Conservation (phyloP, 2,113 vertebrate genomes). For the Oreochromis tanganicae region DNA sequence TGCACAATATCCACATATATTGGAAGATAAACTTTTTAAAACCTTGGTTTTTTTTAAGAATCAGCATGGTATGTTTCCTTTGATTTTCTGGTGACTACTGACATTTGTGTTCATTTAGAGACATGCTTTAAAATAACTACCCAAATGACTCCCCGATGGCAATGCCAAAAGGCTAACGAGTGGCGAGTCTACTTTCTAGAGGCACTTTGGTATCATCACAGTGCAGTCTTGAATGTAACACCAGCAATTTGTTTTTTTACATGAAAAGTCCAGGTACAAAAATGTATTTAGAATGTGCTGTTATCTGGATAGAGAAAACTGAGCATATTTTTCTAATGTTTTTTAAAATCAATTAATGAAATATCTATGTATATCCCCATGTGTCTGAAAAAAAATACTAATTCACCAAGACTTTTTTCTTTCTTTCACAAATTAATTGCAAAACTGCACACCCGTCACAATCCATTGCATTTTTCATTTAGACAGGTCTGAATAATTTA, state of each 20-base stretch:
- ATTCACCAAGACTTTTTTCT: not conserved
- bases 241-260: not conserved
- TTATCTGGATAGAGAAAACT: not conserved
- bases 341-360: not conserved
- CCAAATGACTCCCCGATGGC: not conserved
- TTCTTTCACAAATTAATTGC: not conserved
- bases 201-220: not conserved
- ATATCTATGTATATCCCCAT: not conserved
- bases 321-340: not conserved
- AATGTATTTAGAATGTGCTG: not conserved
- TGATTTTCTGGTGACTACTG: not conserved
- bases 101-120: not conserved
- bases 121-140: not conserved
- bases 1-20: not conserved
- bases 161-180: not conserved
- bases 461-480: not conserved
- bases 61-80: not conserved
- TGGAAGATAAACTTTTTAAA: not conserved
- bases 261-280: not conserved
- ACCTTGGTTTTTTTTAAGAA: not conserved
- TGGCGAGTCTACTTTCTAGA: not conserved
- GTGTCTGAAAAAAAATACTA: not conserved
- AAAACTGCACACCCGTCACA: not conserved
- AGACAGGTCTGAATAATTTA: not conserved
- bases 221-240: not conserved